Evolutionary conservation across 2,888 invertebrate species (phyloP).

Genomic region (Clostera curtula): DNA sequence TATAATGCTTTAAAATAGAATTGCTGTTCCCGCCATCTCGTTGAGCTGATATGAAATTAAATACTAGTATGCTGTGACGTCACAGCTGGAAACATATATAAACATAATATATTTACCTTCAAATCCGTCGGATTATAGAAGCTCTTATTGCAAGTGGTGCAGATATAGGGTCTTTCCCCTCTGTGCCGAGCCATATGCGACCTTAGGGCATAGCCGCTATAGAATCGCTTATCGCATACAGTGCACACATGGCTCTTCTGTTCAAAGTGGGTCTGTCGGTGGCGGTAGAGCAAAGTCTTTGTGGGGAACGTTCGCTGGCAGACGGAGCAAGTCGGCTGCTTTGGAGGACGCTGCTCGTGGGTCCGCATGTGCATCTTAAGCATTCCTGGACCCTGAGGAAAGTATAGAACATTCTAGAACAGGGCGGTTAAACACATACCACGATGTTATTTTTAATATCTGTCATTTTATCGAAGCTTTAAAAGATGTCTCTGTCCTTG

Average conservation of each 20-base stretch:
- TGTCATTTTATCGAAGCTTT: too few relatives aligned
- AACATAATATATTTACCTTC: conserved; percentile 48
- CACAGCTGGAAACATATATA: background rate
- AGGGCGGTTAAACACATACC: too few relatives aligned
- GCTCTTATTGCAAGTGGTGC: conserved; percentile 72
- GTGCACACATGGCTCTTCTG: conserved; percentile 67
- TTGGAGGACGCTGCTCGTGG: conserved; percentile 73
- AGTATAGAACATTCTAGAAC: background rate
- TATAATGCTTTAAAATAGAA: too few relatives aligned
- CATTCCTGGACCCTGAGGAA: conserved; percentile 75
- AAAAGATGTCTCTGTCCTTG: too few relatives aligned
- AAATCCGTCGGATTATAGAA: conserved; percentile 75
- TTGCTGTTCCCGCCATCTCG: too few relatives aligned
- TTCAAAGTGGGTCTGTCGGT: conserved; percentile 77
- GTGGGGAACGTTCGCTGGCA: conserved; percentile 76
- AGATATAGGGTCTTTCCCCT: conserved; percentile 70
- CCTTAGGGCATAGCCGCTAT: conserved; percentile 63
- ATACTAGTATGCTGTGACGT: too few relatives aligned
- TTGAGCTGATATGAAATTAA: too few relatives aligned
- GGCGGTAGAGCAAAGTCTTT: conserved; percentile 76
- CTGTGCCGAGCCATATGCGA: conserved; percentile 69
- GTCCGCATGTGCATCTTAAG: conserved; percentile 80
- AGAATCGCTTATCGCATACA: conserved; percentile 68
- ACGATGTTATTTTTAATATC: too few relatives aligned
- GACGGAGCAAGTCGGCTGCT: conserved; percentile 76